Conservation (phyloP, 2,888 invertebrate genomes). For the Philereme vetulata region DNA sequence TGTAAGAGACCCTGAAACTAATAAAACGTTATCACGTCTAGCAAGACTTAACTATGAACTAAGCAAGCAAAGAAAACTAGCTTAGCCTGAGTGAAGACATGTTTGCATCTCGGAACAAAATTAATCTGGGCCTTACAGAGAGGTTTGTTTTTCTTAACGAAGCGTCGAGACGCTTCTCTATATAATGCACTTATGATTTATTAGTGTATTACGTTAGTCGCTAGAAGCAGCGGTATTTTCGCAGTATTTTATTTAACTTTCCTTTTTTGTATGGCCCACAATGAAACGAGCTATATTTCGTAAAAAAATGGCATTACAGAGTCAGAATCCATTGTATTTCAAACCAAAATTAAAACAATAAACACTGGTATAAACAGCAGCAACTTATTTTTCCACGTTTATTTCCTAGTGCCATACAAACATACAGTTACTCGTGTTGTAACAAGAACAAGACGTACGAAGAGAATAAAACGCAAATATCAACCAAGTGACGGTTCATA, state of each 20-base stretch:
- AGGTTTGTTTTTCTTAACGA: conserved; percentile 72
- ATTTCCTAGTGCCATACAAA: neutral
- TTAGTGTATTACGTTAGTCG: conserved; percentile 49
- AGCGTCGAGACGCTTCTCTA: conserved; percentile 52
- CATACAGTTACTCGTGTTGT: conserved; percentile 34
- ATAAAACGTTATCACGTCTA: conserved; percentile 4
- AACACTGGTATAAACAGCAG: conserved; percentile 26
- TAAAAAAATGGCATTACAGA: too few species aligned
- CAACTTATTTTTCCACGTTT: conserved; percentile 28
- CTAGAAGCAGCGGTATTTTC: conserved; percentile 51
- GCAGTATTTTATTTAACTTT: neutral
- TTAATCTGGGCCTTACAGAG: conserved; percentile 45
- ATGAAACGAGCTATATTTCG: too few species aligned
- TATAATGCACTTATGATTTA: conserved; percentile 74
- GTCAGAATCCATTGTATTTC: conserved; percentile 4
- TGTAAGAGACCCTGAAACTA: neutral
- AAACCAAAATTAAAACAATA: conserved; percentile 19
- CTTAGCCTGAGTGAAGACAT: conserved; percentile 18
- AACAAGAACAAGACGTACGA: conserved; percentile 53
- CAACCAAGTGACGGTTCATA: conserved; percentile 68
- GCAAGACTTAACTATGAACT: conserved; percentile 6
- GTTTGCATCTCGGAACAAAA: conserved; percentile 43
- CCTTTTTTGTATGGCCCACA: too few species aligned
- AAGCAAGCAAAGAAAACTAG: conserved; percentile 22
- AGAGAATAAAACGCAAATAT: conserved; percentile 55